Percentiles rank a stretch among this genome's conserved stretches.
These are phyloP conservation scores for Drosophila leontia DNA, from an alignment of 1,140 invertebrate species.

Conservation along the genomic window DNA sequence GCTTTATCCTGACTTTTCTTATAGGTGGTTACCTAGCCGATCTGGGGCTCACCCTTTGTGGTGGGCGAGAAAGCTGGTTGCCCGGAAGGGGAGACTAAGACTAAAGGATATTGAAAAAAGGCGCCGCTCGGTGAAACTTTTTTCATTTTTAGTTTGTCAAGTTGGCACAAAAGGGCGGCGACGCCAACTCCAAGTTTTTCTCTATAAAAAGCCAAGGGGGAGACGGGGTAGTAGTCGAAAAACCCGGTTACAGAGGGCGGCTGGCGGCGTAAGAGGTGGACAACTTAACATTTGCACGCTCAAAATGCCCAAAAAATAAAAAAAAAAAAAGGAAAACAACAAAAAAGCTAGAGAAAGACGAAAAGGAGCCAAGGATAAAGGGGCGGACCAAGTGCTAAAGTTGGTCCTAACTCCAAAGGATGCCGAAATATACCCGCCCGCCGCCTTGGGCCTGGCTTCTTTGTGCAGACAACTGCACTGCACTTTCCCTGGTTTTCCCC, in stretches of 20 bases:
- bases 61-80: background rate
- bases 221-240: background rate
- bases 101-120: constrained; percentile 77
- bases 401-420: constrained; percentile 40
- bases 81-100: background rate
- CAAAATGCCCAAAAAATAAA: constrained; percentile 43
- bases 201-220: constrained; percentile 42
- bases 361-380: constrained; percentile 35
- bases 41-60: constrained; percentile 12
- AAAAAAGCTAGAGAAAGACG: constrained; percentile 4
- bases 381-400: constrained; percentile 44
- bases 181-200: constrained; percentile 67
- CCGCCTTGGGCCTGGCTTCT: constrained; percentile 15
- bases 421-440: background rate
- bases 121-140: constrained; percentile 78
- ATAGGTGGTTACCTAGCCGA: constrained; percentile 31
- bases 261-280: constrained; percentile 2
- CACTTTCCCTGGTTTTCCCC: constrained; percentile 13
- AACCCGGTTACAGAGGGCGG: background rate
- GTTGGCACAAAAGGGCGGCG: constrained; percentile 75
- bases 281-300: constrained; percentile 74
- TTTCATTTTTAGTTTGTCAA: constrained; percentile 84
- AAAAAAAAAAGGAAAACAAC: constrained; percentile 2
- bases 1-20: constrained; percentile 34
- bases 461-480: constrained; percentile 49